A percentile compares a stretch with the other conserved stretches of the same genome.
Conservation (phyloP, 2,888 invertebrate genomes). For the Cheilosia scutellata region DNA sequence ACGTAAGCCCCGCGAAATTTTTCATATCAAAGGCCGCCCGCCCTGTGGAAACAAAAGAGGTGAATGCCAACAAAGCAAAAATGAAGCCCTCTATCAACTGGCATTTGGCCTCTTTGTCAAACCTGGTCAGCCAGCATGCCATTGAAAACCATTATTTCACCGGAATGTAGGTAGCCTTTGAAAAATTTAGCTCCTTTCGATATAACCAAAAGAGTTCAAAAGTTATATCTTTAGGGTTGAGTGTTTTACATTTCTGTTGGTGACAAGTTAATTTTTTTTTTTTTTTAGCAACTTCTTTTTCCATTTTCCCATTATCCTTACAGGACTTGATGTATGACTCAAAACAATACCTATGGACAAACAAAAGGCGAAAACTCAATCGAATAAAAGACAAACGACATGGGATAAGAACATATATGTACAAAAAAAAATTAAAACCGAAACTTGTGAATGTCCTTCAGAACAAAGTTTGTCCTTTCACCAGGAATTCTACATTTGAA, state of each 20-base stretch:
- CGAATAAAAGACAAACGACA: constrained; percentile 51
- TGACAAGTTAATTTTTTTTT: constrained; percentile 53
- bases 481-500: constrained; percentile 47
- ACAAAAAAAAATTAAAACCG: neutral
- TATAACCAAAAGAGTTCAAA: constrained; percentile 47
- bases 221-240: constrained; percentile 51
- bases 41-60: constrained; percentile 12
- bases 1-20: neutral
- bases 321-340: constrained; percentile 35
- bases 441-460: constrained; percentile 53
- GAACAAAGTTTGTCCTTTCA: constrained; percentile 64
- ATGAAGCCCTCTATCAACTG: constrained; percentile 2
- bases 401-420: neutral
- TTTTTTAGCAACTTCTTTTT: constrained; percentile 13
- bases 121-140: constrained; percentile 1
- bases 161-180: neutral
- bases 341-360: constrained; percentile 65
- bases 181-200: constrained; percentile 57
- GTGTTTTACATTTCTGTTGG: constrained; percentile 68
- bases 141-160: neutral
- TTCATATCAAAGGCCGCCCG: constrained; percentile 2
- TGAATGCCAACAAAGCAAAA: constrained; percentile 27
- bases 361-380: constrained; percentile 65
- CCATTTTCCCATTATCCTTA: constrained; percentile 52
- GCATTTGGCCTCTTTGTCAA: constrained; percentile 41